phyloP scores from a whole-genome alignment of 2,888 invertebrate species.

The Campoplex nolae region DNA sequence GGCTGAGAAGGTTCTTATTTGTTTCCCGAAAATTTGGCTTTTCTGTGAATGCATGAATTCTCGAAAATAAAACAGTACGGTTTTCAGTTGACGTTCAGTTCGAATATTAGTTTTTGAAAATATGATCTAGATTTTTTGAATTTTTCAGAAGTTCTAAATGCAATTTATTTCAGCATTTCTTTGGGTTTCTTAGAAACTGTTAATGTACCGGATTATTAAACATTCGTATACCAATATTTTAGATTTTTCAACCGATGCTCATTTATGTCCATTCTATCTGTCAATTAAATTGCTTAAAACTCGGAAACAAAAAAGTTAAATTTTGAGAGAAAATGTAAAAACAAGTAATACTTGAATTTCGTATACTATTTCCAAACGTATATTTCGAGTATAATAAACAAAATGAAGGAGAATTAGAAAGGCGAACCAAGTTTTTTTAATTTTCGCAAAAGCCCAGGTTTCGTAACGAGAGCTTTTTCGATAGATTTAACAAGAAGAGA shows the following conservation, averaged over 20 bases:
- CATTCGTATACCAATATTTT: neutral
- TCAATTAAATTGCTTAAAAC: no score
- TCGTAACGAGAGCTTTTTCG: slow-evolving; percentile 87
- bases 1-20: no score
- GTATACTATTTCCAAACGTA: neutral
- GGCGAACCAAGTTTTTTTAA: slow-evolving; percentile 86
- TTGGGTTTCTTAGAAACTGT: neutral
- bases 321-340: neutral
- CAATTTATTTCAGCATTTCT: neutral
- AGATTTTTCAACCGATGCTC: neutral
- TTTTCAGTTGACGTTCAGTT: no score
- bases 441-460: slow-evolving; percentile 87
- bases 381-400: neutral
- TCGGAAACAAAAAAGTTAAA: neutral
- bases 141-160: neutral
- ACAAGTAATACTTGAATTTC: neutral
- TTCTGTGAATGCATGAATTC: no score
- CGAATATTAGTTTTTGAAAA: no score
- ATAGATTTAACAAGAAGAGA: slow-evolving; percentile 88
- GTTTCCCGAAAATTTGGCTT: no score
- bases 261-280: neutral
- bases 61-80: no score
- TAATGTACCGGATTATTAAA: neutral
- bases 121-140: no score
- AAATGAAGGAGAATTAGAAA: slow-evolving; percentile 37